Percentiles rank a stretch among this genome's conserved stretches.
Conservation (phyloP, 1,140 invertebrate species). For the Cydia pomonella region DNA sequence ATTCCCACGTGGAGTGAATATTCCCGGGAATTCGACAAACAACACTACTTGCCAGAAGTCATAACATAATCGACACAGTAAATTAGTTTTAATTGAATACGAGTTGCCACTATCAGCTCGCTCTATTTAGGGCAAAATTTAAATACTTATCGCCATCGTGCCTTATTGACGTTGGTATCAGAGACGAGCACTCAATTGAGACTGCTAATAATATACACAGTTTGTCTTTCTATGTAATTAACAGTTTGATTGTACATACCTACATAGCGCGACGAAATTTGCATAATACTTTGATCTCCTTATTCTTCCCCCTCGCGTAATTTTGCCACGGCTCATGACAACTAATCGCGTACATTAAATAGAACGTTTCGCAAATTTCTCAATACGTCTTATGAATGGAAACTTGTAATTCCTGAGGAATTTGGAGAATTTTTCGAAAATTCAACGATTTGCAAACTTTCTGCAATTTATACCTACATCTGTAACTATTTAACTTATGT, state of each 20-base stretch:
- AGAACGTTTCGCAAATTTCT: no score
- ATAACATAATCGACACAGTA: slow-evolving; percentile 19
- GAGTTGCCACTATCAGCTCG: slow-evolving; percentile 10
- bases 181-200: not conserved
- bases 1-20: not conserved
- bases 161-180: not conserved
- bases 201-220: no score
- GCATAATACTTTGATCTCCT: no score
- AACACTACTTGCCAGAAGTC: not conserved
- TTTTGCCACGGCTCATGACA: no score
- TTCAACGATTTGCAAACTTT: not conserved
- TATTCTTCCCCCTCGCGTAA: no score
- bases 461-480: not conserved
- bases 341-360: no score
- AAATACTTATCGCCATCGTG: slow-evolving; percentile 42
- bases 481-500: no score
- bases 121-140: slow-evolving; percentile 43
- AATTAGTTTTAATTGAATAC: slow-evolving; percentile 29
- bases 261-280: no score
- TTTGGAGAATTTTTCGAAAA: not conserved
- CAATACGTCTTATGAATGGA: not conserved
- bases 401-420: not conserved
- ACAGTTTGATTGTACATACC: no score
- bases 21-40: not conserved
- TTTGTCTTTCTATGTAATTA: no score